Evolutionary conservation across 2,888 invertebrate species (phyloP).

Genomic region (Agriopis marginaria): DNA sequence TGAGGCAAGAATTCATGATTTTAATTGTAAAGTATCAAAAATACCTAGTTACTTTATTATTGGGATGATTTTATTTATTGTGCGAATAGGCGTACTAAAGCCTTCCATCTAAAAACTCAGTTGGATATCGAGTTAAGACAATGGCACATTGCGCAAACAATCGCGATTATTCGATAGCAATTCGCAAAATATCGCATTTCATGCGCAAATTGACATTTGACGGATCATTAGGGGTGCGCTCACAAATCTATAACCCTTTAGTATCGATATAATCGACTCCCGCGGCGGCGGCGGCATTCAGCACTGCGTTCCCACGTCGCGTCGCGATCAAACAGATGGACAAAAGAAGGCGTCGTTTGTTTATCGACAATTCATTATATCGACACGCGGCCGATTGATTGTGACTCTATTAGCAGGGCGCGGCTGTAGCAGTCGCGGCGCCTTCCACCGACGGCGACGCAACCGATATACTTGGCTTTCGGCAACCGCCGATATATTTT

Average conservation of each 20-base stretch:
- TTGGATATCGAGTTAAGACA: conserved; percentile 4
- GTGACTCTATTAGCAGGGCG: conserved; percentile 46
- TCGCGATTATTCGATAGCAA: conserved; percentile 28
- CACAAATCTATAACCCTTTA: conserved; percentile 48
- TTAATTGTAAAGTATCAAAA: too few species aligned
- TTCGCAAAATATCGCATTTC: conserved; percentile 27
- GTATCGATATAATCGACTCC: conserved; percentile 40
- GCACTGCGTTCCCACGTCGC: conserved; percentile 34
- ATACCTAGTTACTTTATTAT: too few species aligned
- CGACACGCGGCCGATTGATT: conserved; percentile 71
- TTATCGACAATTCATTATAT: conserved; percentile 70
- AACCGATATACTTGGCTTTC: neutral
- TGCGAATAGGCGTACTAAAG: neutral
- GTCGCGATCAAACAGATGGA: conserved; percentile 38
- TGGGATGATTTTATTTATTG: neutral
- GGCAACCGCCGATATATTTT: too few species aligned
- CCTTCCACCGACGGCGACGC: neutral
- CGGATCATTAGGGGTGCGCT: conserved; percentile 49
- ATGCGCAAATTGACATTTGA: conserved; percentile 37
- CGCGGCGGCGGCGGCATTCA: conserved; percentile 30
- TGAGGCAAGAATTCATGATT: too few species aligned
- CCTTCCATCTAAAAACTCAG: neutral
- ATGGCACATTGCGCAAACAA: conserved; percentile 10
- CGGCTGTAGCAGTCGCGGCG: neutral
- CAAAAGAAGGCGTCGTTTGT: conserved; percentile 52